Evolutionary conservation across 1,140 invertebrate genomes (phyloP).

Genomic region (Leptinotarsa undecemlineata): DNA sequence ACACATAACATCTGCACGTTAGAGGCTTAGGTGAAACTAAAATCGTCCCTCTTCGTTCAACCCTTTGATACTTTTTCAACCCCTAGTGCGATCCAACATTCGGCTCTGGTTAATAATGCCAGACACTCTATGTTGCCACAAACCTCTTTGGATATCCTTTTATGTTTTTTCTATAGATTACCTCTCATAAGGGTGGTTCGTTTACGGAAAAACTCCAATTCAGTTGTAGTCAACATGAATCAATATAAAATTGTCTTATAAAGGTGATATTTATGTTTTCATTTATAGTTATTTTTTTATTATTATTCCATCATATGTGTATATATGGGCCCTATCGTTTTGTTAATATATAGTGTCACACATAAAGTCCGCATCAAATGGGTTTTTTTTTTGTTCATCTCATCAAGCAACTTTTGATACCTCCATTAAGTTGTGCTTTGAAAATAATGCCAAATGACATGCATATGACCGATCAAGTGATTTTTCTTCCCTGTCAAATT

Average conservation of each 20-base stretch:
- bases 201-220: slow-evolving; percentile 45
- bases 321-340: too few species aligned
- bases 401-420: too few species aligned
- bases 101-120: slow-evolving; percentile 42
- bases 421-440: too few species aligned
- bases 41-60: slow-evolving; percentile 42
- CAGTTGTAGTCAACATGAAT: neutral
- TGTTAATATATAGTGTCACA: too few species aligned
- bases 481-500: too few species aligned
- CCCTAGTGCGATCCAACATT: slow-evolving; percentile 15
- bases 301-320: too few species aligned
- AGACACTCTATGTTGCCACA: slow-evolving; percentile 52
- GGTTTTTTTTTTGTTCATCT: too few species aligned
- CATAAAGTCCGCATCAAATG: too few species aligned
- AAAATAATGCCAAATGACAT: too few species aligned
- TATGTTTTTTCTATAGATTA: slow-evolving; percentile 48
- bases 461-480: too few species aligned
- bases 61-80: slow-evolving; percentile 42
- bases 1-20: slow-evolving; percentile 46
- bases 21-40: slow-evolving; percentile 31
- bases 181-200: slow-evolving; percentile 48
- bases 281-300: too few species aligned
- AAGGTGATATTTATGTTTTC: too few species aligned
- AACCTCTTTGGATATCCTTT: slow-evolving; percentile 51
- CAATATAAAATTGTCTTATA: neutral